phyloP scores from a whole-genome alignment of 2,888 invertebrate species.

The Thereva unica region DNA sequence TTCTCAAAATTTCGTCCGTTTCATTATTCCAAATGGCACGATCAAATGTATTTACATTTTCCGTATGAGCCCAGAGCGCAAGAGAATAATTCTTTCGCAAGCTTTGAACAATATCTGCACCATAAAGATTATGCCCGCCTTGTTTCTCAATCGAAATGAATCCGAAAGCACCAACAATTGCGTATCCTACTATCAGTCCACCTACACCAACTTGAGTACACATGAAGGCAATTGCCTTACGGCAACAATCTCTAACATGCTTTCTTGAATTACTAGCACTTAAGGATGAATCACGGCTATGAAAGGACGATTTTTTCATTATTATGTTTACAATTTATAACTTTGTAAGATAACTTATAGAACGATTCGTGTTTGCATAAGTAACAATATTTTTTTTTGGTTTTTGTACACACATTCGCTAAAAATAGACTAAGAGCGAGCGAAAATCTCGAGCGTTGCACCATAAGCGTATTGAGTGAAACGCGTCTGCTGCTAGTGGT shows the following conservation, averaged over 20 bases:
- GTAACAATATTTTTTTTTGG: too few relatives aligned
- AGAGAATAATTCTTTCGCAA: slow-evolving; percentile 65
- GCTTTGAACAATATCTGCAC: slow-evolving; percentile 58
- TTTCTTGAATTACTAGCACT: slow-evolving; percentile 71
- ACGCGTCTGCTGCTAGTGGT: too few relatives aligned
- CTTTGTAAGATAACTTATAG: too few relatives aligned
- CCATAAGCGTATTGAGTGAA: too few relatives aligned
- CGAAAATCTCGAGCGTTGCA: too few relatives aligned
- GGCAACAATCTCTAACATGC: slow-evolving; percentile 81
- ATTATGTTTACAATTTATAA: neutral
- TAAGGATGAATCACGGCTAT: slow-evolving; percentile 66
- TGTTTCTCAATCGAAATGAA: slow-evolving; percentile 79
- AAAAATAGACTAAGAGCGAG: too few relatives aligned
- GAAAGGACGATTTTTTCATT: slow-evolving; percentile 63
- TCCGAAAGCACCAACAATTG: slow-evolving; percentile 80
- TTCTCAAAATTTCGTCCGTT: slow-evolving; percentile 65
- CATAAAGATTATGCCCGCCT: slow-evolving; percentile 58
- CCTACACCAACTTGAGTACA: slow-evolving; percentile 91
- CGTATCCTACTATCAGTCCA: slow-evolving; percentile 83
- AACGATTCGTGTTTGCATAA: too few relatives aligned
- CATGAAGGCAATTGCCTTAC: slow-evolving; percentile 88
- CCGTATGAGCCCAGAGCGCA: slow-evolving; percentile 71
- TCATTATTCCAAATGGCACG: slow-evolving; percentile 65
- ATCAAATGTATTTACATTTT: slow-evolving; percentile 71
- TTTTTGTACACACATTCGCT: too few relatives aligned